Evolutionary conservation across 2,797 vertebrate species (phyloP), one percentile per base, ranked within the genome.

Genomic region (Rhinophrynus dorsalis): DNA sequence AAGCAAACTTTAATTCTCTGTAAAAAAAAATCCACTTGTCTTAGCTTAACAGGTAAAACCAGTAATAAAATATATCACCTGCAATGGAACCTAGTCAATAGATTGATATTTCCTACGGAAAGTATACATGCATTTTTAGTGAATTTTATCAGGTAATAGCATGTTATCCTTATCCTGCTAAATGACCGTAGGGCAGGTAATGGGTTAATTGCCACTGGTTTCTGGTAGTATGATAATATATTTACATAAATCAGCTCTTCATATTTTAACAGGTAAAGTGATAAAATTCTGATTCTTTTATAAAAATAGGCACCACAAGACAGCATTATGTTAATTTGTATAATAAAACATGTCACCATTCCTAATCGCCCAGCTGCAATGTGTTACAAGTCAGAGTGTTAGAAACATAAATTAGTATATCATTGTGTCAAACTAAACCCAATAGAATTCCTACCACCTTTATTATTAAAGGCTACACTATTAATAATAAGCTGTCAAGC

Each of bases 381-480:
- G 61, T 50, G 69, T 59, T 73, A 66, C 54, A 44, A 73, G 62
- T 60, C 62, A 67, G 70, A 45, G 35, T 73, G 62, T 59, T 45
- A 66, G 62, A 73, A 58, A 66, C 61, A 59, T 66, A 59, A 65
- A 59, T 73, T 65, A 73, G 62, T 66, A 66, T 59, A 73, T 73
- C 61, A 59, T 56, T 51, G 61, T 66, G 61, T 72, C 61, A 67
- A 29, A 21, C 29, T 26, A 23, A 73, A 45, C 35, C 45, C 35
- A 59, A 59, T 12, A 18, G 61, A 44, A 59, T 32, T 18, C 7
- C 54, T 12, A 4, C 20, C 5, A 12, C 30, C 54, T 27, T 51
- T 54, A 10, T 60, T 67, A 67, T 54, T 60, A 54, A 20, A 60
- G 29, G 62, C 48, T 40, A 35, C 32, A 29, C 54, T 23, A 45